phyloP scores from a whole-genome alignment of 2,113 vertebrate species.

The Pelusios castaneus region DNA sequence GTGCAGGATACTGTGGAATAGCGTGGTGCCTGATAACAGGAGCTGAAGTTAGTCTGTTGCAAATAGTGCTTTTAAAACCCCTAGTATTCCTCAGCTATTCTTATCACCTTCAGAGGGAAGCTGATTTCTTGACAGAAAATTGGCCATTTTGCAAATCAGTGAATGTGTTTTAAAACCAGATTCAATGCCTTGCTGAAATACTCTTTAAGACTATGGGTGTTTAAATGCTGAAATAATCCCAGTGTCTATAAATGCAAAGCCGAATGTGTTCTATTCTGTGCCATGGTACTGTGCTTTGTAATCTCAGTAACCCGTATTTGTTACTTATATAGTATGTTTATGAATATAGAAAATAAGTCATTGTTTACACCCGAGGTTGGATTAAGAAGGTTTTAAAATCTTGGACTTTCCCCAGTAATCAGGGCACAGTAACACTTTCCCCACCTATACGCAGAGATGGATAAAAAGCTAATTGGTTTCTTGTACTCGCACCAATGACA shows the following conservation, averaged over 20 bases:
- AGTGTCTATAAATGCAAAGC: background rate
- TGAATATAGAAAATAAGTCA: constrained; percentile 8
- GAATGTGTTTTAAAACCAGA: background rate
- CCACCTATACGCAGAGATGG: constrained; percentile 41
- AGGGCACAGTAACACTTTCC: constrained; percentile 50
- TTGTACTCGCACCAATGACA: background rate
- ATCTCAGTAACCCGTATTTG: background rate
- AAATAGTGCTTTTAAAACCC: background rate
- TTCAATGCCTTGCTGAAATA: background rate
- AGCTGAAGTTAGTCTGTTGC: background rate
- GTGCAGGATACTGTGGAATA: constrained; percentile 67
- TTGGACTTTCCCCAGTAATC: constrained; percentile 39
- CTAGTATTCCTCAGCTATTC: background rate
- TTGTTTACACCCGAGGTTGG: constrained; percentile 52
- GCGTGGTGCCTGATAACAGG: constrained; percentile 37
- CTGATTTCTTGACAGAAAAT: accelerated
- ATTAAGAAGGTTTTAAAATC: constrained; percentile 67
- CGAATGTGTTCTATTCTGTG: background rate
- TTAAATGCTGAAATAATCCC: background rate
- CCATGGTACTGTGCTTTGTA: background rate
- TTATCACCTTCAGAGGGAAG: background rate
- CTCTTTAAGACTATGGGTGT: background rate
- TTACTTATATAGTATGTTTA: background rate
- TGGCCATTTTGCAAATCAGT: background rate
- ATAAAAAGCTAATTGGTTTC: constrained; percentile 35